Percentiles rank a stretch among this genome's conserved stretches.
These are phyloP conservation scores for Pygoscelis adeliae DNA, from an alignment of 2,113 vertebrate species.

Conservation along the genomic window DNA sequence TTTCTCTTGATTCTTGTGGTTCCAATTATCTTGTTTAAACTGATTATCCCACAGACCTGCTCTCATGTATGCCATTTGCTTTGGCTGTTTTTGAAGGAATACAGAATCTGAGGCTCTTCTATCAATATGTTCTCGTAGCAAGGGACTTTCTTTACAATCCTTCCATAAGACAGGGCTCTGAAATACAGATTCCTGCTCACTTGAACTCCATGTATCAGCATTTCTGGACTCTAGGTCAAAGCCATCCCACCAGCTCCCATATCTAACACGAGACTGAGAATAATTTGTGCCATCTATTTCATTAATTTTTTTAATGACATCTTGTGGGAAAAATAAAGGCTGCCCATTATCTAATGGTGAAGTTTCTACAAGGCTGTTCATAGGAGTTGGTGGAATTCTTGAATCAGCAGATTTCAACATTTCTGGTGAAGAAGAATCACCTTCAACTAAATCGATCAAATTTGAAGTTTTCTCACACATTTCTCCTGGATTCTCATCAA, in stretches of 20 bases:
- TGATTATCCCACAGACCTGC: slow-evolving; percentile 57
- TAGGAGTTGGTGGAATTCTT: slow-evolving; percentile 85
- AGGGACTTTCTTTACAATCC: slow-evolving; percentile 55
- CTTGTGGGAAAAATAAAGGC: slow-evolving; percentile 82
- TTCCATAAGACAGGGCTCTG: slow-evolving; percentile 77
- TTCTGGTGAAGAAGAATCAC: slow-evolving; percentile 66
- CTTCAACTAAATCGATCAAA: slow-evolving; percentile 55
- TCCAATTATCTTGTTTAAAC: slow-evolving; percentile 35
- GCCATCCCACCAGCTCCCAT: slow-evolving; percentile 87
- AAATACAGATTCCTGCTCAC: slow-evolving; percentile 77
- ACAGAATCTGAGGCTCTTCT: slow-evolving; percentile 74
- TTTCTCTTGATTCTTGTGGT: background rate
- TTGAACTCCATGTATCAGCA: slow-evolving; percentile 76
- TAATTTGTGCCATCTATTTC: slow-evolving; percentile 73
- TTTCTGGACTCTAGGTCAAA: slow-evolving; percentile 80
- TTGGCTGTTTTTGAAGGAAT: slow-evolving; percentile 67
- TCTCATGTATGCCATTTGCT: slow-evolving; percentile 43
- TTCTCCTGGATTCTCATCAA: slow-evolving; percentile 70
- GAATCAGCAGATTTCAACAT: slow-evolving; percentile 69
- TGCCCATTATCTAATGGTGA: slow-evolving; percentile 82
- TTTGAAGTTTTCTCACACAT: slow-evolving; percentile 60
- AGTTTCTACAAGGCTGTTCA: slow-evolving; percentile 88
- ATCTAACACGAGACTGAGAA: slow-evolving; percentile 73
- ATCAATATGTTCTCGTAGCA: slow-evolving; percentile 31
- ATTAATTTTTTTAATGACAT: slow-evolving; percentile 80